Conservation (phyloP, 2,113 vertebrate species). For the Sander lucioperca region DNA sequence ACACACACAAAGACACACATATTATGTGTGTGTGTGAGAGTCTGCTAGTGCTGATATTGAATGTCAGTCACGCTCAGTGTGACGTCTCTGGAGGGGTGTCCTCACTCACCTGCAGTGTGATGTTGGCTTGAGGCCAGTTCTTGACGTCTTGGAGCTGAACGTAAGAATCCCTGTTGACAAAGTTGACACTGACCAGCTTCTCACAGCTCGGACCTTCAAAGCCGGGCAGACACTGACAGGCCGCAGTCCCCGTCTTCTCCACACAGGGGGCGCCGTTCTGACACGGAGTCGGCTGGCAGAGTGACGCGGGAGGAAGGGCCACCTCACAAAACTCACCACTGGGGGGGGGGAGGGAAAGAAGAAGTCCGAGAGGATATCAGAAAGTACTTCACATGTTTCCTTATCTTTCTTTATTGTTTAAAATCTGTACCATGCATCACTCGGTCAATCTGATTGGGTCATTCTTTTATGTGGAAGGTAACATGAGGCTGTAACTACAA, state of each 20-base stretch:
- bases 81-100: constrained; percentile 71
- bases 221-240: constrained; percentile 92
- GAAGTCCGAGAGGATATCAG: not conserved
- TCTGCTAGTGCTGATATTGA: not conserved
- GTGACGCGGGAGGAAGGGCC: constrained; percentile 71
- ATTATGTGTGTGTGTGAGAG: not conserved
- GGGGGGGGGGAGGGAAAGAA: not conserved
- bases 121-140: constrained; percentile 96
- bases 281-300: constrained; percentile 88
- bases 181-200: constrained; percentile 96
- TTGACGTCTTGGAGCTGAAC: constrained; percentile 94
- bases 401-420: too few species aligned
- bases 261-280: constrained; percentile 92
- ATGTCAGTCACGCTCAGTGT: constrained; percentile 84
- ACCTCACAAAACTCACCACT: constrained; percentile 94
- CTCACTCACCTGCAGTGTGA: constrained; percentile 93
- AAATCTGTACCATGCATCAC: too few species aligned
- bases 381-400: not conserved
- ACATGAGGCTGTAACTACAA: not conserved
- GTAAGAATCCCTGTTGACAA: constrained; percentile 94
- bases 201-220: constrained; percentile 93
- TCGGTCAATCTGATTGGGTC: too few species aligned
- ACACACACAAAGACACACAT: constrained; percentile 7
- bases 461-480: not conserved
- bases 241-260: constrained; percentile 79